These are phyloP conservation scores for Latrodectus hesperus DNA, from an alignment of 2,888 invertebrate species.

Conservation along the genomic window DNA sequence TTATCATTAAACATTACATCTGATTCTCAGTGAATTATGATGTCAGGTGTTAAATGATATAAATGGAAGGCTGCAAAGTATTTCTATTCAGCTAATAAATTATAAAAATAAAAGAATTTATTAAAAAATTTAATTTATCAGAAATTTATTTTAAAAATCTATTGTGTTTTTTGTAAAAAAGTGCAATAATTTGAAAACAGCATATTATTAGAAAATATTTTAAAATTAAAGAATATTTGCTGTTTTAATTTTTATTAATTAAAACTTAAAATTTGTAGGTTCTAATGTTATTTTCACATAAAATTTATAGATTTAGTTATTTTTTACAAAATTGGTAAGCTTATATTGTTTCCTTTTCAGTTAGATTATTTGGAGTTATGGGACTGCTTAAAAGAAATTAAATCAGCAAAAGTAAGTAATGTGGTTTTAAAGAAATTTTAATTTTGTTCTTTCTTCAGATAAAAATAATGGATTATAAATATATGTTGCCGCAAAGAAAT, in stretches of 20 bases:
- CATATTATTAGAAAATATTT: too few relatives aligned
- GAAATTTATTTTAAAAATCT: not conserved
- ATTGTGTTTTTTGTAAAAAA: not conserved
- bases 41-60: too few relatives aligned
- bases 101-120: not conserved
- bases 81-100: not conserved
- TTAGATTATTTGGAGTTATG: constrained; percentile 48
- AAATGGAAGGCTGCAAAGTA: too few relatives aligned
- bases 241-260: not conserved
- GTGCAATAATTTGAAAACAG: too few relatives aligned
- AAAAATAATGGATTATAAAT: too few relatives aligned
- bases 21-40: too few relatives aligned
- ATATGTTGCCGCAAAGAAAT: too few relatives aligned
- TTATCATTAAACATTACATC: too few relatives aligned
- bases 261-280: not conserved
- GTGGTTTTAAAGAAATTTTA: not conserved
- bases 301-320: not conserved
- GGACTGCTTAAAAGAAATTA: constrained; percentile 59
- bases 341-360: constrained; percentile 2
- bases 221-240: not conserved
- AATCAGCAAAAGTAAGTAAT: constrained; percentile 53
- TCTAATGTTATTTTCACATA: not conserved
- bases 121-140: not conserved
- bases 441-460: too few relatives aligned
- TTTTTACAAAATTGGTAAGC: not conserved